Base-by-base conservation (phyloP, 2,797 vertebrate genomes). In the Garrulus glandarius region DNA sequence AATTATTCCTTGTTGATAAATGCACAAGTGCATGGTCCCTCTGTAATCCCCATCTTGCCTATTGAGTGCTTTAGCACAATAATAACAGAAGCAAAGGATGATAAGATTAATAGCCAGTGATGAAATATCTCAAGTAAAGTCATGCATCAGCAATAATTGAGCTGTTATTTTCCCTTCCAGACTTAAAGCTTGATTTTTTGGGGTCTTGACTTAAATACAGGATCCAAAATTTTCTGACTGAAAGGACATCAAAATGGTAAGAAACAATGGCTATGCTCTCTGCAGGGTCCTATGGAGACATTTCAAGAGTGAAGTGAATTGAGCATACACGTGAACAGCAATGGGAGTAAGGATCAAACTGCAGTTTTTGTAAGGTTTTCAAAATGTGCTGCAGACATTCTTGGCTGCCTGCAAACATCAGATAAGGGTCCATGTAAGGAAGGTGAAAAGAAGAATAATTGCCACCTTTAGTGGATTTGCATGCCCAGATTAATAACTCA, bases 361-460 rank as follows among this genome's bases (percentile, higher is more conserved):
- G 24, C 12, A 70, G 61, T 75, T 91, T 96, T 81, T 61, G 43
- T 75, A 77, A 71, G 37, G 17, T 85, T 87, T 92, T 75, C 64
- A 75, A 71, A 85, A 87, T 24, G 29, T 36, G 16, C 36, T 78
- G 39, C 79, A 96, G 89, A 83, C n/a, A 52, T 69, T 95, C 81
- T 79, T 92, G 85, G 74, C 87, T 84, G 85, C 57, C 63, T 89
- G 68, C 16, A 87, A 55, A 64, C 53, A 85, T 79, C 87, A 87
- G 67, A 84, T 95, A 84, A 94, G 1, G 61, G 21, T 12, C 15
- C 83, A 74, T 32, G 11, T 37, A 69, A 80, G 24, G 41, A 70
- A 76, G 43, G 15, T 82, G 86, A 92, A 76, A 95, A 84, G 60
- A 93, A 78, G 67, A 78, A 50, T 82, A 94, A 84, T 82, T 59